phyloP scores from a whole-genome alignment of 2,113 vertebrate genomes.

The Phyllopteryx taeniolatus region DNA sequence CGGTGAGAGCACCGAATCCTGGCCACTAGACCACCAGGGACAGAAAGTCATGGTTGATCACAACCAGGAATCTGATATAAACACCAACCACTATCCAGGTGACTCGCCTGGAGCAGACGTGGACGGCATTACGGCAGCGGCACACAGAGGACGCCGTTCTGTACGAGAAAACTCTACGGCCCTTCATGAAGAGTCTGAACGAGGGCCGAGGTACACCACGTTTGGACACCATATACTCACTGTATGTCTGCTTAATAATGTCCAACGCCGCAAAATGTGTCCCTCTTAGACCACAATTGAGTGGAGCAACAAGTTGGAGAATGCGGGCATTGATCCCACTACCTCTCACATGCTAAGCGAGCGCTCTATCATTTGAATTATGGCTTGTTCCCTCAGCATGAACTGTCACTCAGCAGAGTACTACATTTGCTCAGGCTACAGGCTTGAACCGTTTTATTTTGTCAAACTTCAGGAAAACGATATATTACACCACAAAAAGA shows the following conservation, averaged over 20 bases:
- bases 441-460: too few relatives aligned
- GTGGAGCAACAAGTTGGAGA: slow-evolving; percentile 30
- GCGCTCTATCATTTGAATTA: slow-evolving; percentile 80
- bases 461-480: too few relatives aligned
- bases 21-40: slow-evolving; percentile 53
- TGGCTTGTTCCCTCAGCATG: too few relatives aligned
- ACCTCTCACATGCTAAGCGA: slow-evolving; percentile 78
- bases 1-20: slow-evolving; percentile 67
- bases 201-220: slow-evolving; percentile 83
- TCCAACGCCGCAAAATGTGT: too few relatives aligned
- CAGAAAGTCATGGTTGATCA: too few relatives aligned
- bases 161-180: slow-evolving; percentile 92
- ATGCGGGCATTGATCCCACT: slow-evolving; percentile 70
- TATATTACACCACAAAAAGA: too few relatives aligned
- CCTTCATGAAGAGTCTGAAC: slow-evolving; percentile 87
- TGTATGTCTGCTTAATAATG: too few relatives aligned
- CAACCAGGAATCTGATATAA: too few relatives aligned
- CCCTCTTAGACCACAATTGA: too few relatives aligned
- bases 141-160: slow-evolving; percentile 91
- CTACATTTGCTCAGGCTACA: too few relatives aligned
- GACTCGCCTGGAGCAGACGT: slow-evolving; percentile 88
- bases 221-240: too few relatives aligned
- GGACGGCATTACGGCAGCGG: slow-evolving; percentile 84
- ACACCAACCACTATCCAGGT: slow-evolving; percentile 69
- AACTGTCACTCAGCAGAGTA: too few relatives aligned